Evolutionary conservation across 2,888 invertebrate species (phyloP).

Genomic region (Eristalinus aeneus): DNA sequence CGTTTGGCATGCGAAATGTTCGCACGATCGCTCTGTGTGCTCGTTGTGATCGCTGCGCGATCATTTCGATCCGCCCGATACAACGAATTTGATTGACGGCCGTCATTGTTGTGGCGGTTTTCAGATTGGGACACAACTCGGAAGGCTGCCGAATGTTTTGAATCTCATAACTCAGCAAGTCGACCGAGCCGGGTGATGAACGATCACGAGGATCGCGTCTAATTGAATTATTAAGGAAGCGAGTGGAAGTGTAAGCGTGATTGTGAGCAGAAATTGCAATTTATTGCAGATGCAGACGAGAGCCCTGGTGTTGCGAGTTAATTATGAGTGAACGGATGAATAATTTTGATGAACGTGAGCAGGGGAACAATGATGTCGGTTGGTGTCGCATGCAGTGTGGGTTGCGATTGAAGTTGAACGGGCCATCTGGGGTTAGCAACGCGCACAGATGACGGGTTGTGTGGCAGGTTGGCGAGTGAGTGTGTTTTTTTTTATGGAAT

Average conservation of each 20-base stretch:
- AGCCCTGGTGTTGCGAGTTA: not conserved
- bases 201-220: conserved; percentile 4
- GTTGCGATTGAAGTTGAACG: not conserved
- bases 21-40: conserved; percentile 32
- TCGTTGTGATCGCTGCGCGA: not conserved
- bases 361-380: not conserved
- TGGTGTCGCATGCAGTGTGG: not conserved
- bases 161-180: conserved; percentile 20
- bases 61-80: not conserved
- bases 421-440: not conserved
- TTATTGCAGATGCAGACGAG: not conserved
- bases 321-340: not conserved
- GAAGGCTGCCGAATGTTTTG: conserved; percentile 26
- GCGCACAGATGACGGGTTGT: not conserved
- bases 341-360: not conserved
- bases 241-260: conserved; percentile 11
- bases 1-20: conserved; percentile 55
- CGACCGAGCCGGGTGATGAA: conserved; percentile 19
- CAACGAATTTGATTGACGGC: conserved; percentile 54
- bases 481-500: too few relatives aligned
- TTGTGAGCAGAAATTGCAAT: conserved; percentile 42
- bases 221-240: conserved; percentile 50
- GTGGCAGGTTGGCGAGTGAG: not conserved
- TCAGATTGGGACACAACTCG: not conserved
- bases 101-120: not conserved